Base-by-base conservation (phyloP, 2,113 vertebrate genomes). In the Enhydra lutris region DNA sequence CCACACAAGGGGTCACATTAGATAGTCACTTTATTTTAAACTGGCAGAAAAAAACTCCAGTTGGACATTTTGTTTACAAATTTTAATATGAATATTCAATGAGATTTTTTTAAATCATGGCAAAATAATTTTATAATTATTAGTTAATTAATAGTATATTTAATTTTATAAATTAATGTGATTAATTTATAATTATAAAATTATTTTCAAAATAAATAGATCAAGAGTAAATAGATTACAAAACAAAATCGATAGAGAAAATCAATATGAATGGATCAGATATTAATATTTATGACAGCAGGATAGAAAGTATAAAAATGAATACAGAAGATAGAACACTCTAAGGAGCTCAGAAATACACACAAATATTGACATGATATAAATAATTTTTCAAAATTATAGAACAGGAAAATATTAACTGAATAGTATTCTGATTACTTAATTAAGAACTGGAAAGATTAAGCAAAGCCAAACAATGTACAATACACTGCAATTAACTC, bases 221-320 rank as follows among this genome's bases (percentile, higher is more conserved):
- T n/a, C 76, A 93, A 39, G 65, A 92, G 67, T 79, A 87, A 92
- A 86, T 89, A 59, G 39, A 69, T 84, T 80, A 63, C 6, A 39
- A 95, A 96, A 50, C 55, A 94, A 79, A 94, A 92, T 89, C 42
- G 92, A 82, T 59, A 61, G 26, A 90, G 12, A 94, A 96, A 87
- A 76, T 55, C 94, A 65, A 11, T 52, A 50, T 45, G 45, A n/a
- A 80, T 47, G 50, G 69, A 69, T 91, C 12, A 88, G 81, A 91
- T 29, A 81, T 88, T 63, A 95, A 71, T 52, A 55, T 34, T 57
- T 76, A 81, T 88, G 45, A 61, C 88, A 84, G 74, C 21, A 79
- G 31, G 79, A 94, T 12, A 93, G 36, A 42, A 84, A 69, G 18
- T 55, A 13, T 45, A n/a, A 52, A 85, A 88, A 85, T 23, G 34